Percentiles rank a stretch among this genome's conserved stretches.
phyloP scores from a whole-genome alignment of 2,797 vertebrate genomes.

The Prunella strophiata region DNA sequence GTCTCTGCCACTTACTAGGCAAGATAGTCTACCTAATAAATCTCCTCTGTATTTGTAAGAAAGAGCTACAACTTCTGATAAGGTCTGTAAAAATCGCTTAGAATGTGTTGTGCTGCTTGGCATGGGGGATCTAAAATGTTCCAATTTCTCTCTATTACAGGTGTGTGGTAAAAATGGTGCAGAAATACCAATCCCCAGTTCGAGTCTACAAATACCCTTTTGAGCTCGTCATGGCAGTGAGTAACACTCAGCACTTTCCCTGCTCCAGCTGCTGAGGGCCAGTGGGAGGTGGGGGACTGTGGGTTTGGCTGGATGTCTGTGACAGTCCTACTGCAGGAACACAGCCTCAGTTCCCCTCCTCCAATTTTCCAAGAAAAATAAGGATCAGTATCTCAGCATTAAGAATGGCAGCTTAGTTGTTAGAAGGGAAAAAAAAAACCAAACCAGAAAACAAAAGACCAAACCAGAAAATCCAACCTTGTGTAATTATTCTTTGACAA shows the following conservation, averaged over 20 bases:
- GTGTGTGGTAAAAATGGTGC: constrained; percentile 86
- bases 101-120: accelerated
- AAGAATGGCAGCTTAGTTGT: not conserved
- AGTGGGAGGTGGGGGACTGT: not conserved
- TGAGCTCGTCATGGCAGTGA: constrained; percentile 97
- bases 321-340: not conserved
- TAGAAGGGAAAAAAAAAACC: accelerated
- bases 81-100: not conserved
- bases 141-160: not conserved
- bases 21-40: not conserved
- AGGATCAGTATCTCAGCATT: not conserved
- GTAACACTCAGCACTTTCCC: constrained; percentile 66
- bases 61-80: not conserved
- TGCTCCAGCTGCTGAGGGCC: not conserved
- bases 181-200: constrained; percentile 97
- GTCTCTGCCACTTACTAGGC: not conserved
- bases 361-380: not conserved
- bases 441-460: no score
- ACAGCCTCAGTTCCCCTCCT: not conserved
- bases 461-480: not conserved
- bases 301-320: not conserved
- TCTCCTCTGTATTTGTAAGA: not conserved
- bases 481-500: not conserved
- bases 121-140: not conserved
- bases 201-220: constrained; percentile 97